Conservation (phyloP, 2,888 invertebrate genomes). For the Meiosimyza decipiens region DNA sequence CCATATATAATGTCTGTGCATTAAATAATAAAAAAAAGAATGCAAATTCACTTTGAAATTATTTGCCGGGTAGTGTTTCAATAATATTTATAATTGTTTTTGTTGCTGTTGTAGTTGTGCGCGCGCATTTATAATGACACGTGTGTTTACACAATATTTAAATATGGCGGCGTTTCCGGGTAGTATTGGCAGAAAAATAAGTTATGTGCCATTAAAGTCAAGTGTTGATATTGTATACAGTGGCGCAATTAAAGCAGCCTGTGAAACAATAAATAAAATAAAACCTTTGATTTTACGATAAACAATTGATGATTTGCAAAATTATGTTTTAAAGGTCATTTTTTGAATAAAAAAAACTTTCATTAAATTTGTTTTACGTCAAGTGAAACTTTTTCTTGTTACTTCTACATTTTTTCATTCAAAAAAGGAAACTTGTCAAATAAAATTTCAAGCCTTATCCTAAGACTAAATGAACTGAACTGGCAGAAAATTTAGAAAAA, state of each 20-base stretch:
- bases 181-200: conserved; percentile 9
- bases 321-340: too few relatives aligned
- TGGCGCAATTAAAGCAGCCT: background rate
- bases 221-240: conserved; percentile 3
- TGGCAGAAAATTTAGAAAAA: too few relatives aligned
- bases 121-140: conserved; percentile 36
- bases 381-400: too few relatives aligned
- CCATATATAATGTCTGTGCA: background rate
- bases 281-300: too few relatives aligned
- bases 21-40: background rate
- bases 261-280: too few relatives aligned
- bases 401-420: too few relatives aligned
- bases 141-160: conserved; percentile 43
- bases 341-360: too few relatives aligned
- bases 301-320: too few relatives aligned
- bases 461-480: too few relatives aligned
- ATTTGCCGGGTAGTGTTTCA: conserved; percentile 21
- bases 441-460: too few relatives aligned
- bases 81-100: conserved; percentile 32
- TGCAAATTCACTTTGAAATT: background rate
- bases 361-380: too few relatives aligned
- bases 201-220: conserved; percentile 9
- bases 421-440: too few relatives aligned
- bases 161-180: conserved; percentile 25
- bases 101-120: conserved; percentile 13